Base-by-base conservation (phyloP, 1,140 invertebrate genomes). In the Heterodera carotae region DNA sequence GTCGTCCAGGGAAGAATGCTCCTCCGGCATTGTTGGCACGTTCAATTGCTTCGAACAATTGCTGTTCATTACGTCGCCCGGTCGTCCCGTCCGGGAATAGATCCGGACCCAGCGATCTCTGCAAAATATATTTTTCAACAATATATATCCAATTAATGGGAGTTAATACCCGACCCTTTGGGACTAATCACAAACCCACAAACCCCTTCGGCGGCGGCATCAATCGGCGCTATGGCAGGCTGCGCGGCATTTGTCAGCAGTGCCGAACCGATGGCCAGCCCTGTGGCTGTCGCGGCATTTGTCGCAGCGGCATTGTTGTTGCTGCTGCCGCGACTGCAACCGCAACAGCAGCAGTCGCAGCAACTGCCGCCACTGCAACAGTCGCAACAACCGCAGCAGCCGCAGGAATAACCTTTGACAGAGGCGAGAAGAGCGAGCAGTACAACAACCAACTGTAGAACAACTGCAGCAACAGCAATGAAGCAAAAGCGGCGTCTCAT, bases 31-130 rank as follows among this genome's bases (percentile, higher is more conserved):
- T 56, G 48, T 18, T 18, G 5, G 12, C 48, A 22, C 48, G 12
- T 56, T 56, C 48, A 56, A 56, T 56, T 18, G 12, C 48, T 22
- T 22, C 48, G 12, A 56, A 22, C 48, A 56, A 18, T 48, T 34
- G 29, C 59, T 71, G 69, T 25, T 43, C 31, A 2, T 25, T 48
- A 18, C 48, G 48, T 15, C 48, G 48, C 10, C 39, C 69, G 15
- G 69, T 71, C 18, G 69, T 48, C 29, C 69, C 69, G 59, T 71
- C 69, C 31, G 69, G 69, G 27, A 71, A 71, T 3, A 71, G 59
- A 31, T 71, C 69, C 22, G 69, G 69, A 8, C 69, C 69, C 22
- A 71, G 59, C 33, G 39, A n/a, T n/a, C n/a, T n/a, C n/a, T n/a
- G n/a, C n/a, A n/a, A n/a, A n/a, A n/a, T n/a, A n/a, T n/a, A n/a